These are phyloP conservation scores for Hoplodrina blanda DNA, from an alignment of 2,888 invertebrate genomes.

Conservation along the genomic window DNA sequence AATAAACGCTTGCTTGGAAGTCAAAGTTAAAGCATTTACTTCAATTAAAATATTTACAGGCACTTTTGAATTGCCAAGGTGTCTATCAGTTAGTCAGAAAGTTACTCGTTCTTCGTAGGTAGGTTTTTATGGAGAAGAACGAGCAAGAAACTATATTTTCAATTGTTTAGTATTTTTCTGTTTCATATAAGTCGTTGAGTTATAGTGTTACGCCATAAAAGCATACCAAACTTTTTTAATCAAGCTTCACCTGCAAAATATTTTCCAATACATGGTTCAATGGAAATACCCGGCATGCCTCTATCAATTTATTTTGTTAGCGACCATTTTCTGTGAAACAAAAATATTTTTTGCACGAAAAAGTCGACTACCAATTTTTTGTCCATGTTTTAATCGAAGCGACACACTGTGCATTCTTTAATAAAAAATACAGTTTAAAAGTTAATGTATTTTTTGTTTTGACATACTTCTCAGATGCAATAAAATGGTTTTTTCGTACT, in stretches of 20 bases:
- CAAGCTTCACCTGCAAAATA: constrained; percentile 7
- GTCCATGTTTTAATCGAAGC: constrained; percentile 12
- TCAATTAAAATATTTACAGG: no score
- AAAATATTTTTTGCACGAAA: constrained; percentile 26
- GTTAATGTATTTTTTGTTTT: background rate
- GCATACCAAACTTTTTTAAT: constrained; percentile 14
- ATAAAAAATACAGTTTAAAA: constrained; percentile 1
- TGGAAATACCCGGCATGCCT: background rate
- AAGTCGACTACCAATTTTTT: constrained; percentile 11
- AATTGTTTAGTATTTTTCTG: no score
- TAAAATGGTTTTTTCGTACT: constrained; percentile 1
- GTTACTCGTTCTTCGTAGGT: no score
- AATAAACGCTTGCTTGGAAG: no score
- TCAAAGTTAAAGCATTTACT: no score
- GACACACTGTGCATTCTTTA: constrained; percentile 18
- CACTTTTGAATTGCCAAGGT: no score
- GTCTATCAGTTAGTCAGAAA: no score
- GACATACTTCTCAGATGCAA: background rate
- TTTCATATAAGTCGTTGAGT: no score
- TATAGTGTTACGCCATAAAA: background rate
- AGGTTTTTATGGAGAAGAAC: no score
- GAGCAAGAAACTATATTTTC: no score
- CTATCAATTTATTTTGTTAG: constrained; percentile 10
- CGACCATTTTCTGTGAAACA: constrained; percentile 19
- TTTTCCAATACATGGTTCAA: constrained; percentile 15